Base-by-base conservation (phyloP, 2,797 vertebrate species). In the Anguilla anguilla region DNA sequence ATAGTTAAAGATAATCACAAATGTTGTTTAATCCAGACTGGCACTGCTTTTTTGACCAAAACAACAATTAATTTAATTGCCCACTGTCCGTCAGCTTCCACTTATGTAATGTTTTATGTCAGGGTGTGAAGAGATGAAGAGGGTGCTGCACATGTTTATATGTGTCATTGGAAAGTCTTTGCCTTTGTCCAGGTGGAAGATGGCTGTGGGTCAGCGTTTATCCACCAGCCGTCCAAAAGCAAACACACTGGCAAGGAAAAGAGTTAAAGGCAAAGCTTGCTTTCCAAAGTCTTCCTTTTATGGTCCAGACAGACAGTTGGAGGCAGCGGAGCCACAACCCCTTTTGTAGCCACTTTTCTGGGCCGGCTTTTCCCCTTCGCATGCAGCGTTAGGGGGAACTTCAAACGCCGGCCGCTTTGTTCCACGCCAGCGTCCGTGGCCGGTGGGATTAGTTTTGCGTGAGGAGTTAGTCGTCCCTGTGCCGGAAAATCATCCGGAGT, bases 231-330 rank as follows among this genome's bases (percentile, higher is more conserved):
- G 31, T 49, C 46, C 77, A 4, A 86, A 51, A 55, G 74, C 53
- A 49, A 59, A 81, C 19, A 55, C 31, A 39, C 6, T 86, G 86
- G 19, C 6, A 22, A 28, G 35, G 43, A 28, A 82, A 61, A 35
- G n/a, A n/a, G 31, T 15, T 2, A 39, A 57, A 85, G 51, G 7
- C 57, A 11, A 55, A 53, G 51, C 49, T 35, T 86, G 28, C 49
- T 81, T 53, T 46, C 43, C 5, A 19, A 51, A n/a, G 28, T 31
- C 77, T 81, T 93, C 91, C 93, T 95, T 95, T 94, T 93, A 94
- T 93, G 93, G 93, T 89, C 84, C 89, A 92, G 90, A 83, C 79
- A 90, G 91, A 88, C 87, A 84, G 87, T 92, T 88, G 86, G 79
- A 89, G 89, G 39, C 22, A 53, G 39, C 74, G 61, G 19, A 74